These are phyloP conservation scores for Cyanoramphus novaezelandiae DNA, from an alignment of 2,113 vertebrate species.

Conservation along the genomic window DNA sequence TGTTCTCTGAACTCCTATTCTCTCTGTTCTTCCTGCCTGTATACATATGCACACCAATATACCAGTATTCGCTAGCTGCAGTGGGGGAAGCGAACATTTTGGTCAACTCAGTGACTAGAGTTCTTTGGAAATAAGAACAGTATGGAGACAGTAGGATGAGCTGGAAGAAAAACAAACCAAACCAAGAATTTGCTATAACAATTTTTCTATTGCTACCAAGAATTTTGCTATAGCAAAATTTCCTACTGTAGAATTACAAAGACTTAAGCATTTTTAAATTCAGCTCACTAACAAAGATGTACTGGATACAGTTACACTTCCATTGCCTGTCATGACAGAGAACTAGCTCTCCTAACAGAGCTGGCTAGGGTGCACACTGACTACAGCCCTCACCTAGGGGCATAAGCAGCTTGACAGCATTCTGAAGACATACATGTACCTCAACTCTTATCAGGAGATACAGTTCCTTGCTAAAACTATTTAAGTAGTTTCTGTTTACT, in stretches of 20 bases:
- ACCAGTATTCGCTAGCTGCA: not conserved
- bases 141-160: not conserved
- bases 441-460: not conserved
- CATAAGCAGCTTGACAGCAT: not conserved
- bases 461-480: not conserved
- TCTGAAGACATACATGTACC: not conserved
- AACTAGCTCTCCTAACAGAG: not conserved
- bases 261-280: not conserved
- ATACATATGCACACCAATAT: rapidly evolving
- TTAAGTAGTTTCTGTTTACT: not conserved
- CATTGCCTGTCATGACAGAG: not conserved
- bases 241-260: not conserved
- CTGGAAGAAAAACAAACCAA: not conserved
- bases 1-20: rapidly evolving
- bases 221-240: not conserved
- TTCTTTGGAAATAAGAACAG: not conserved
- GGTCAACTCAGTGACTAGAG: not conserved
- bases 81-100: rapidly evolving
- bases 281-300: not conserved
- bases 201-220: not conserved
- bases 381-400: not conserved
- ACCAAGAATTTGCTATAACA: not conserved
- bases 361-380: rapidly evolving
- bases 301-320: not conserved
- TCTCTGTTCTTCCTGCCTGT: not conserved